A percentile compares a stretch with the other conserved stretches of the same genome.
These are phyloP conservation scores for Glareola pratincola DNA, from an alignment of 2,113 vertebrate species.

Conservation along the genomic window DNA sequence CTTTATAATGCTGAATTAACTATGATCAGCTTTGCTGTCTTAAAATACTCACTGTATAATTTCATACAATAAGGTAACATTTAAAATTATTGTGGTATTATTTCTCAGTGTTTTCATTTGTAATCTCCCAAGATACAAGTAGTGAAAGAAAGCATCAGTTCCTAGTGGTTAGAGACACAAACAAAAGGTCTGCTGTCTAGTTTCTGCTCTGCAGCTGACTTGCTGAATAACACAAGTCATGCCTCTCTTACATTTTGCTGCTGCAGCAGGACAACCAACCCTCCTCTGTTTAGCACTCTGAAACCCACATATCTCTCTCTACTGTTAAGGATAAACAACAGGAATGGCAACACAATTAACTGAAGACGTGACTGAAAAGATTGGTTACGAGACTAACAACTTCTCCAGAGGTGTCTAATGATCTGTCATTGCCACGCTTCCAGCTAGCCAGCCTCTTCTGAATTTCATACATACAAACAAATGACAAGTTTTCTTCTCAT, in stretches of 20 bases:
- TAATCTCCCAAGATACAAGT: neutral
- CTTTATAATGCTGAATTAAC: conserved; percentile 1
- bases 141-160: neutral
- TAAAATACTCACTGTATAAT: neutral
- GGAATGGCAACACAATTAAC: neutral
- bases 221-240: neutral
- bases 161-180: neutral
- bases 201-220: neutral
- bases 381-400: neutral
- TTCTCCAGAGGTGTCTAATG: neutral
- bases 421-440: neutral
- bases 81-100: neutral
- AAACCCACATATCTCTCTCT: neutral
- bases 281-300: neutral
- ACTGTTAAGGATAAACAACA: neutral
- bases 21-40: neutral
- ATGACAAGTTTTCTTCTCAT: neutral
- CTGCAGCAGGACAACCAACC: neutral
- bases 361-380: neutral
- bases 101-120: neutral
- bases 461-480: neutral
- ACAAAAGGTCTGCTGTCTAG: neutral
- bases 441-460: neutral
- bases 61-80: neutral
- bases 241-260: neutral